These are phyloP conservation scores for Sebastes jordani DNA, from an alignment of 2,797 vertebrate species.

Conservation along the genomic window DNA sequence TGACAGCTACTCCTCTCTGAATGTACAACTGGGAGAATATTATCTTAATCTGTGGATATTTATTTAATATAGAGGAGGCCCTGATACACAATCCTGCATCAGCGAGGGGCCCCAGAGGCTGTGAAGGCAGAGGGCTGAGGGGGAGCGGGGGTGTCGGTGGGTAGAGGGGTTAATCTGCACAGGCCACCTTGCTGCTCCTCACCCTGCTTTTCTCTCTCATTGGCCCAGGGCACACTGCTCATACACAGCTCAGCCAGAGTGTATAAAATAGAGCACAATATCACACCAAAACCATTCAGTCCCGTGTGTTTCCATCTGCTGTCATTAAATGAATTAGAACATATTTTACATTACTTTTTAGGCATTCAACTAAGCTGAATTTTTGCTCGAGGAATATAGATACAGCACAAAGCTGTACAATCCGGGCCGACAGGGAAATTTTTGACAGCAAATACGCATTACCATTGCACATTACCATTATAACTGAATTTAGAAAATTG, in stretches of 20 bases:
- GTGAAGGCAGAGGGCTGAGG: slow-evolving; percentile 68
- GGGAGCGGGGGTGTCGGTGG: slow-evolving; percentile 59
- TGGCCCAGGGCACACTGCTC: slow-evolving; percentile 80
- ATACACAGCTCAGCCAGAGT: slow-evolving; percentile 76
- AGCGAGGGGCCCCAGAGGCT: slow-evolving; percentile 76
- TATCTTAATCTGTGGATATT: slow-evolving; percentile 84
- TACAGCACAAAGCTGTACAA: slow-evolving; percentile 80
- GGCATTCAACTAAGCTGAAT: slow-evolving; percentile 79
- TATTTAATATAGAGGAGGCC: slow-evolving; percentile 76
- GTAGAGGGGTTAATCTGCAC: slow-evolving; percentile 85
- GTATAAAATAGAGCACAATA: slow-evolving; percentile 81
- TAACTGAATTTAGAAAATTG: slow-evolving; percentile 86
- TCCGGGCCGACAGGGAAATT: slow-evolving; percentile 81
- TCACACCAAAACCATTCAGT: slow-evolving; percentile 79
- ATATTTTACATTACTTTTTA: slow-evolving; percentile 84
- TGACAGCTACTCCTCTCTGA: slow-evolving; percentile 74
- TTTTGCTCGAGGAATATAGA: slow-evolving; percentile 83
- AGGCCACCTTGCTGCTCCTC: slow-evolving; percentile 86
- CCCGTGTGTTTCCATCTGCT: slow-evolving; percentile 79
- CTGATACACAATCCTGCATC: slow-evolving; percentile 81
- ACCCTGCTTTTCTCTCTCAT: slow-evolving; percentile 81
- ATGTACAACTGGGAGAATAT: slow-evolving; percentile 77
- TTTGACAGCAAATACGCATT: slow-evolving; percentile 81
- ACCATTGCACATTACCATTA: slow-evolving; percentile 83
- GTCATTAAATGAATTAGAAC: slow-evolving; percentile 84